Evolutionary conservation across 2,797 vertebrate genomes (phyloP), one percentile per base, ranked within the genome.

Genomic region (Pangasius krempfi): DNA sequence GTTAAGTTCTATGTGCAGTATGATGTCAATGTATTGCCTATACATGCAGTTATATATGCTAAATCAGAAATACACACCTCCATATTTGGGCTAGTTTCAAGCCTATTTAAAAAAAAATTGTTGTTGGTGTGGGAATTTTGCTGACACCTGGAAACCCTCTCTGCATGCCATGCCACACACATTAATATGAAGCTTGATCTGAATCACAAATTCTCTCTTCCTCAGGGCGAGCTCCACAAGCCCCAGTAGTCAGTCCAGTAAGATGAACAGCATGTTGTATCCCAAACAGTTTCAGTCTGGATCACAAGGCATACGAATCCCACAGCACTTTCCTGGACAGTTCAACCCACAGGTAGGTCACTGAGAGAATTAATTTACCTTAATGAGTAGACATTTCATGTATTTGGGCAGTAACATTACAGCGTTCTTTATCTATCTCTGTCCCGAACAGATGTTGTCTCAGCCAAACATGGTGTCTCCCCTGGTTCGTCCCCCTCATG

Each of bases 211-310:
- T 30, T 87, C 90, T 94, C 85, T 93, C 86, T 90, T 90, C 58
- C 86, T n/a, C 92, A 99, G 99, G 96, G 98, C 97, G 72, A 98
- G 97, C 94, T 99, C 98, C 91, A 98, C 98, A n/a, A 99, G 98
- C 93, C 99, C 99, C 4, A 99, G 97, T 92, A 98, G 96, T 95
- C 99, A 99, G 94, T 97, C 97, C 93, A 98, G 97, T 95, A 99
- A 99, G 95, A 97, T 99, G 95, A 99, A 97, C 96, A 98, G 97
- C 94, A 96, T 99, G 95, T 95, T 99, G 75, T 99, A 99, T 95
- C 98, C 99, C 96, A 99, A 99, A 95, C 99, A 98, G 92, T 99
- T 98, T 93, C 97, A 97, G 91, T 96, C 97, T 70, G 96, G 95
- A 90, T 96, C 98, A 60, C 96, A 97, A 0, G 95, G 96, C 91